phyloP scores from a whole-genome alignment of 2,113 vertebrate genomes.

The Eurypyga helias region DNA sequence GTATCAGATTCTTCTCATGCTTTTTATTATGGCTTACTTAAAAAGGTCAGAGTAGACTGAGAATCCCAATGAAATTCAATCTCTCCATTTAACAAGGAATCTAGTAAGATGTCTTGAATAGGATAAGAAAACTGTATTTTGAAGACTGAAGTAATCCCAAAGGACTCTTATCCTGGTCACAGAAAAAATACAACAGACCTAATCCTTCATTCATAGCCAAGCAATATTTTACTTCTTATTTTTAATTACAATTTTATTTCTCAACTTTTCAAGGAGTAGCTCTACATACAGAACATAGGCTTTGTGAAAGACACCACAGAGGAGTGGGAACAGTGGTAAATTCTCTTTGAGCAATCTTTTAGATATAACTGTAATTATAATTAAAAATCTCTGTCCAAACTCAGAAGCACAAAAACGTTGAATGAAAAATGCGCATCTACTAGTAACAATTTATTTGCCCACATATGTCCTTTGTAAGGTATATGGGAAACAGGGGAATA shows the following conservation, averaged over 20 bases:
- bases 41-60: slow-evolving; percentile 67
- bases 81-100: slow-evolving; percentile 67
- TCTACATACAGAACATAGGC: not conserved
- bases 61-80: slow-evolving; percentile 73
- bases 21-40: slow-evolving; percentile 65
- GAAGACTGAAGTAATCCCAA: not conserved
- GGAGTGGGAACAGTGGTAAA: not conserved
- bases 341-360: not conserved
- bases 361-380: not conserved
- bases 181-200: not conserved
- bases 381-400: not conserved
- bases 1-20: slow-evolving; percentile 63
- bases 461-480: not conserved
- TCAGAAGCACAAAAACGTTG: not conserved
- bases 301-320: not conserved
- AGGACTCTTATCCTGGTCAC: not conserved
- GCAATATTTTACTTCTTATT: not conserved
- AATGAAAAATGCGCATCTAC: not conserved
- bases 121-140: slow-evolving; percentile 33
- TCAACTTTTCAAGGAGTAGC: not conserved
- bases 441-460: not conserved
- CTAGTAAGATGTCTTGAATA: slow-evolving; percentile 50
- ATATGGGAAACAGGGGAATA: not conserved
- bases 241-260: not conserved
- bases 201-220: not conserved